phyloP scores from a whole-genome alignment of 2,888 invertebrate genomes.

The Pyrgus malvae region DNA sequence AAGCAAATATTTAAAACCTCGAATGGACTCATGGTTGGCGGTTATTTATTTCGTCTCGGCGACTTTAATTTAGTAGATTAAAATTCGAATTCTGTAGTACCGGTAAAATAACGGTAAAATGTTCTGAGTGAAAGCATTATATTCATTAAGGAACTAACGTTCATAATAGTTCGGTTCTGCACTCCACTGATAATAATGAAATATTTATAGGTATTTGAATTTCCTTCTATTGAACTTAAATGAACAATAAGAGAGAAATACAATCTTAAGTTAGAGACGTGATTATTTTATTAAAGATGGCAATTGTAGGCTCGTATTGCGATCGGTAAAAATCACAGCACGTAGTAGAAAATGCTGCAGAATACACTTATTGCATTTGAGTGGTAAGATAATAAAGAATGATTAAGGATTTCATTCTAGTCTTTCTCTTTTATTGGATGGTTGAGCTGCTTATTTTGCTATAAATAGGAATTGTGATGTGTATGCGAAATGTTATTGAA shows the following conservation, averaged over 20 bases:
- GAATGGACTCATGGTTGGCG: constrained; percentile 15
- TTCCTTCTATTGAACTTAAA: constrained; percentile 16
- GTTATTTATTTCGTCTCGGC: constrained; percentile 21
- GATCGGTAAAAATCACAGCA: constrained; percentile 16
- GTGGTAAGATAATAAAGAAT: constrained; percentile 1
- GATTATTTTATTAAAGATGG: constrained; percentile 20
- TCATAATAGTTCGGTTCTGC: constrained; percentile 13
- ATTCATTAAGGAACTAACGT: constrained; percentile 13
- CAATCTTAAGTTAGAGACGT: constrained; percentile 22
- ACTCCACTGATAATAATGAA: constrained; percentile 14
- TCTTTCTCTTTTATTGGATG: not conserved
- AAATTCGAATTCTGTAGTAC: constrained; percentile 6
- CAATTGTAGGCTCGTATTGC: constrained; percentile 13
- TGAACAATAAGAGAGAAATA: constrained; percentile 18
- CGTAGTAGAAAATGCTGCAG: constrained; percentile 11
- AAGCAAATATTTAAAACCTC: constrained; percentile 23
- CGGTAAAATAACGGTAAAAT: not conserved
- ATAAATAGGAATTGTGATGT: too few species aligned
- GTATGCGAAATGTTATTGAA: too few species aligned
- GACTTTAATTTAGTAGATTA: constrained; percentile 24
- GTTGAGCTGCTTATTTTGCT: not conserved
- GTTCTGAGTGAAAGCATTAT: constrained; percentile 17
- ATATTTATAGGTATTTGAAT: constrained; percentile 18
- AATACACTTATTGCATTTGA: constrained; percentile 19
- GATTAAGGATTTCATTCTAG: not conserved